phyloP scores from a whole-genome alignment of 2,888 invertebrate species.

The Pristionchus arcanus region DNA sequence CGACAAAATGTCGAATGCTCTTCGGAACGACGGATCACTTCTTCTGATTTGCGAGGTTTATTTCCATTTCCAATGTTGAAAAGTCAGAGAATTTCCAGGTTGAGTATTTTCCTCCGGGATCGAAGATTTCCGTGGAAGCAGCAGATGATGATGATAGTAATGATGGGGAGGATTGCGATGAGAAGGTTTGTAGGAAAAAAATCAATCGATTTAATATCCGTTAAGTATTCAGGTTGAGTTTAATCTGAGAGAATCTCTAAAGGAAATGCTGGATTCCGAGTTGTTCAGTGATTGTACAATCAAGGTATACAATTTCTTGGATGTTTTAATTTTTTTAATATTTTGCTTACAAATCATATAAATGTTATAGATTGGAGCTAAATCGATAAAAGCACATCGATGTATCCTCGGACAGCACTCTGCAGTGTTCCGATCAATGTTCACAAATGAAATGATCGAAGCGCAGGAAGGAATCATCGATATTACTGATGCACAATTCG shows the following conservation, averaged over 20 bases:
- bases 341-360: background rate
- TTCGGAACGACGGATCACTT: conserved; percentile 72
- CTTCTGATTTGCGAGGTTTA: conserved; percentile 72
- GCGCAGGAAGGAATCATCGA: conserved; percentile 74
- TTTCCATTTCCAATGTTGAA: background rate
- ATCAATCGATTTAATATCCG: background rate
- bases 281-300: conserved; percentile 75
- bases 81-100: conserved; percentile 49
- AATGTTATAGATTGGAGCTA: conserved; percentile 67
- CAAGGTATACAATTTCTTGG: conserved; percentile 61
- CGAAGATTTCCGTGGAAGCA: conserved; percentile 72
- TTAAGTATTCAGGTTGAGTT: background rate
- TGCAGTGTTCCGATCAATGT: conserved; percentile 76
- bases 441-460: conserved; percentile 75
- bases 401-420: conserved; percentile 76
- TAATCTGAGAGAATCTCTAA: conserved; percentile 53
- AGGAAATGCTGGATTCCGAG: conserved; percentile 73
- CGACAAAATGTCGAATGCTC: conserved; percentile 73
- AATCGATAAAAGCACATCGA: conserved; percentile 72
- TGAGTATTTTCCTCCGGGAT: conserved; percentile 71
- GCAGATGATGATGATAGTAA: conserved; percentile 66
- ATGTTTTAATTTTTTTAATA: background rate
- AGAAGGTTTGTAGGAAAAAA: background rate
- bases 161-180: conserved; percentile 63
- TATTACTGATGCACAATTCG: conserved; percentile 74